Percentiles rank a stretch among this genome's conserved stretches.
These are phyloP conservation scores for Odontocolon sp. DNA, from an alignment of 2,888 invertebrate genomes.

Conservation along the genomic window DNA sequence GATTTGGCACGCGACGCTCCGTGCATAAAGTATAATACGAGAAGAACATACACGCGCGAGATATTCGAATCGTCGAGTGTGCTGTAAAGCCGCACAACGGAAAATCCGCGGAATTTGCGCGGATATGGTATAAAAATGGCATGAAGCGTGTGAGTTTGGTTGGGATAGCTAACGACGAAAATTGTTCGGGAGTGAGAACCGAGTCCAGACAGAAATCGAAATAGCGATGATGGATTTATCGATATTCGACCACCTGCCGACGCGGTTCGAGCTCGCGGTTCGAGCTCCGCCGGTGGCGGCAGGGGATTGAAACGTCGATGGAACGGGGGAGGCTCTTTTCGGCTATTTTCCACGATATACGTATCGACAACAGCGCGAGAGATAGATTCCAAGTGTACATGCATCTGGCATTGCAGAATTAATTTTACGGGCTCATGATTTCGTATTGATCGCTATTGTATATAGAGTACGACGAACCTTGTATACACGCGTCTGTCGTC, in stretches of 20 bases:
- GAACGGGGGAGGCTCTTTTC: no score
- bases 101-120: no score
- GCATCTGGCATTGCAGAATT: conserved; percentile 33
- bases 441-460: conserved; percentile 33
- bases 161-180: background rate
- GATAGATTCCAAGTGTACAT: conserved; percentile 3
- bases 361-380: background rate
- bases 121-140: background rate
- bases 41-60: no score
- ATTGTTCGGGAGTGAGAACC: background rate
- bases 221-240: conserved; percentile 24
- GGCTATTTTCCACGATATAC: background rate
- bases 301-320: no score
- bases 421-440: conserved; percentile 42
- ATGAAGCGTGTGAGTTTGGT: background rate
- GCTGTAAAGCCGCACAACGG: background rate
- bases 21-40: no score
- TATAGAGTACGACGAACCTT: no score
- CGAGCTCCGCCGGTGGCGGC: no score
- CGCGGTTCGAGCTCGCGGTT: background rate
- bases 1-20: no score
- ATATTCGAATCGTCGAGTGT: no score
- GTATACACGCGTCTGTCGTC: no score
- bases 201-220: background rate
- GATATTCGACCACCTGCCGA: conserved; percentile 6